A percentile compares a stretch with the other conserved stretches of the same genome.
Conservation (phyloP, 2,888 invertebrate genomes). For the Catocala sponsa region DNA sequence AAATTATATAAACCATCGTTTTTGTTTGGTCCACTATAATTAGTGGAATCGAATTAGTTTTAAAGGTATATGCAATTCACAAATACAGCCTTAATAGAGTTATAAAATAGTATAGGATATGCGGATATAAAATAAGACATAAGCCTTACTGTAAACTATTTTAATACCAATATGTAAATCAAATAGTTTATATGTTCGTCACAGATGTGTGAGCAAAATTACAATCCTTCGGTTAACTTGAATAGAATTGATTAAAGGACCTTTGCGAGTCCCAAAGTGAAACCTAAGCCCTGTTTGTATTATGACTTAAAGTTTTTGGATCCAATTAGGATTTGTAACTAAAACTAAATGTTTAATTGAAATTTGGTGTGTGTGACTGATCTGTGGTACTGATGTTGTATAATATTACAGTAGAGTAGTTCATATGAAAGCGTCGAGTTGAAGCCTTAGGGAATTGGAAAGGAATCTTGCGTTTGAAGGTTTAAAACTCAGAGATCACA, state of each 20-base stretch:
- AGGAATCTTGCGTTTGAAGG: too few relatives aligned
- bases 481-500: too few relatives aligned
- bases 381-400: background rate
- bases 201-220: constrained; percentile 5
- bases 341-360: constrained; percentile 17
- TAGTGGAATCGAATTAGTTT: too few relatives aligned
- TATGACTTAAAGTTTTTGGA: constrained; percentile 30
- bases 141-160: too few relatives aligned
- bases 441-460: too few relatives aligned
- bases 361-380: constrained; percentile 13
- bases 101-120: too few relatives aligned
- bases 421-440: too few relatives aligned
- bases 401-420: background rate
- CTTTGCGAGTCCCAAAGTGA: constrained; percentile 16
- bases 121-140: too few relatives aligned
- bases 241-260: constrained; percentile 42
- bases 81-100: too few relatives aligned
- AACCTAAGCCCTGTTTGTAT: constrained; percentile 21
- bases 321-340: constrained; percentile 23
- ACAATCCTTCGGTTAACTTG: constrained; percentile 14
- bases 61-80: too few relatives aligned
- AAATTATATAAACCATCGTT: too few relatives aligned
- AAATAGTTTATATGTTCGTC: background rate
- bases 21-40: too few relatives aligned
- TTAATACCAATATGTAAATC: background rate